phyloP scores from a whole-genome alignment of 37 sponge, comb jelly and placozoan species.

The Tethya wilhelma region DNA sequence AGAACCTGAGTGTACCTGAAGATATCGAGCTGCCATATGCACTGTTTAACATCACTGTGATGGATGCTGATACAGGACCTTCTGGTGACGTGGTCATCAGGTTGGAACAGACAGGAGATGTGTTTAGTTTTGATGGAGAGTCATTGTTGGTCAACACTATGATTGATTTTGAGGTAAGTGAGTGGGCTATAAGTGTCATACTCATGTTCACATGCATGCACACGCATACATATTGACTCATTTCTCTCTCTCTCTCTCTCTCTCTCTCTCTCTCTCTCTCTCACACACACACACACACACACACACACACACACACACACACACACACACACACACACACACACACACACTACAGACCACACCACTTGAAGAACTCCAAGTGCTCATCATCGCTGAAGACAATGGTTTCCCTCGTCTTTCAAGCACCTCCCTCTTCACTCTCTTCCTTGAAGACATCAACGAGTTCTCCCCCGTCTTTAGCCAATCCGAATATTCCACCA shows the following conservation, averaged over 20 bases:
- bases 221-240: too few species aligned
- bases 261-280: slow-evolving; percentile 6
- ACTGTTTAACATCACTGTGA: slow-evolving; percentile 26
- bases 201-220: too few species aligned
- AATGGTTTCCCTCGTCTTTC: slow-evolving; percentile 25
- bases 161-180: slow-evolving; percentile 54
- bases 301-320: slow-evolving; percentile 25
- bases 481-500: not conserved
- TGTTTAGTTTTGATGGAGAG: slow-evolving; percentile 50
- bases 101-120: not conserved
- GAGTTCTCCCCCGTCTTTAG: slow-evolving; percentile 44
- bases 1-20: slow-evolving; percentile 34
- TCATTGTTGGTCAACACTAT: slow-evolving; percentile 14
- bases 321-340: slow-evolving; percentile 30
- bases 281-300: slow-evolving; percentile 11
- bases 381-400: slow-evolving; percentile 39
- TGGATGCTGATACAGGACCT: slow-evolving; percentile 32
- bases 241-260: too few species aligned
- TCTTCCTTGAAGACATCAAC: slow-evolving; percentile 51
- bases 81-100: slow-evolving; percentile 21
- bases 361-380: not conserved
- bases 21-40: slow-evolving; percentile 7
- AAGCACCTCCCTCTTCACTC: slow-evolving; percentile 3
- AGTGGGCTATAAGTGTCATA: not conserved
- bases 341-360: too few species aligned